Evolutionary conservation across 2,888 invertebrate genomes (phyloP), one percentile per base, ranked within the genome.

Genomic region (Escarpia spicata): DNA sequence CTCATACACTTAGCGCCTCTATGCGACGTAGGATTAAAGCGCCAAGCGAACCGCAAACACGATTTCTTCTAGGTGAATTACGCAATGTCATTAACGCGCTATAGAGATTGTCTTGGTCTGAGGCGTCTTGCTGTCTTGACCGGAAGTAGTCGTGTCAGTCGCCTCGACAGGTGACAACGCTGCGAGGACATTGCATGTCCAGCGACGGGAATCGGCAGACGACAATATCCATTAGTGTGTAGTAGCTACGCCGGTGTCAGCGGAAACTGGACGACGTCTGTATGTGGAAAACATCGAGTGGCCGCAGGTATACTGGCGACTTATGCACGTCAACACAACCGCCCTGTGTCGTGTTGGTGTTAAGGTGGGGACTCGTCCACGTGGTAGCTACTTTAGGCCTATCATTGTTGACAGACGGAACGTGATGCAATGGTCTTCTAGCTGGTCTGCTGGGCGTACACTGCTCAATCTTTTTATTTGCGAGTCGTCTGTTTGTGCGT

Each of bases 191-290:
- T 26, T 26, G 75, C 26, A 0, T 19, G 75, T 26, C 26, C 75
- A 75, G 26, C 26, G 75, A 4, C 75, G 19, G 26, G 75, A 75
- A 75, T 26, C 19, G 26, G 26, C 6, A 75, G 75, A 75, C 6
- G 75, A 75, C 75, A 75, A 75, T n/a, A 26, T 75, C 75, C 75
- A 75, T 75, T 75, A 75, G 75, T 75, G 75, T 75, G 75, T 75
- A 26, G 75, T 75, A 6, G n/a, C 75, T 0, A 75, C 75, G n/a
- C 26, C 75, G 75, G 75, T 75, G 26, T 26, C 26, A 26, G 75
- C 75, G 75, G 75, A 75, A 75, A 26, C n/a, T 75, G 75, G 75
- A 26, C 52, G 52, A 52, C 75, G 6, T 19, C 19, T 75, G 75
- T 26, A 19, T 75, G n/a, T 75, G 6, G 75, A 75, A 75, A 75